These are phyloP conservation scores for Dendroctonus ponderosae DNA, from an alignment of 1,140 invertebrate species.

Conservation along the genomic window DNA sequence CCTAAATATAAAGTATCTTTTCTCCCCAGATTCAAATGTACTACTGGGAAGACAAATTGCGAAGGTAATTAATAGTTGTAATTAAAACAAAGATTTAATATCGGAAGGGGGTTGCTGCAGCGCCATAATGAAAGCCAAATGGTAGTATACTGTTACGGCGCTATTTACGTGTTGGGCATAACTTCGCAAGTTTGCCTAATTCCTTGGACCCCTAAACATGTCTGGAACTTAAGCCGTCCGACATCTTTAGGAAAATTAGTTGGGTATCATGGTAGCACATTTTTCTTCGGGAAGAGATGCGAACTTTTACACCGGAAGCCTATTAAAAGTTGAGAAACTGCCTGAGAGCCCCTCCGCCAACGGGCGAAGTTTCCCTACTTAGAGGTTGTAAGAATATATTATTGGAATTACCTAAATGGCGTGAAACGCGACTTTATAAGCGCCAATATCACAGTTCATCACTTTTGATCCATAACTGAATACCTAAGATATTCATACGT, in stretches of 20 bases:
- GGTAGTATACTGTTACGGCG: constrained; percentile 45
- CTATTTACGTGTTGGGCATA: constrained; percentile 52
- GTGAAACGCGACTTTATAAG: too few species aligned
- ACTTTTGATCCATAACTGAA: too few species aligned
- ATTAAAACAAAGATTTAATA: constrained; percentile 41
- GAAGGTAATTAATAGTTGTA: not conserved
- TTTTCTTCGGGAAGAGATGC: constrained; percentile 23
- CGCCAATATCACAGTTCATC: too few species aligned
- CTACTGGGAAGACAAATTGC: constrained; percentile 1
- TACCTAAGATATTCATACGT: too few species aligned
- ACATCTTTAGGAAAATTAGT: constrained; percentile 49
- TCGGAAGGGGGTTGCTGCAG: constrained; percentile 27
- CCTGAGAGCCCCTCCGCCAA: constrained; percentile 1
- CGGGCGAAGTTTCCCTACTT: constrained; percentile 21
- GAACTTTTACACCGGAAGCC: constrained; percentile 22
- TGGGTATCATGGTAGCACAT: constrained; percentile 36
- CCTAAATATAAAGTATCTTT: too few species aligned
- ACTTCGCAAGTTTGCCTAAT: constrained; percentile 51
- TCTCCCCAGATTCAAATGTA: too few species aligned
- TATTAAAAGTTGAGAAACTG: constrained; percentile 32
- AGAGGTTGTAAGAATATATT: too few species aligned
- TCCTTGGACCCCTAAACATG: constrained; percentile 48
- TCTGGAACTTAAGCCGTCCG: constrained; percentile 47
- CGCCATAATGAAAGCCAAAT: constrained; percentile 50
- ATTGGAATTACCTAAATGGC: too few species aligned